These are phyloP conservation scores for Hystrix cristata DNA, from an alignment of 2,113 vertebrate species.

Conservation along the genomic window DNA sequence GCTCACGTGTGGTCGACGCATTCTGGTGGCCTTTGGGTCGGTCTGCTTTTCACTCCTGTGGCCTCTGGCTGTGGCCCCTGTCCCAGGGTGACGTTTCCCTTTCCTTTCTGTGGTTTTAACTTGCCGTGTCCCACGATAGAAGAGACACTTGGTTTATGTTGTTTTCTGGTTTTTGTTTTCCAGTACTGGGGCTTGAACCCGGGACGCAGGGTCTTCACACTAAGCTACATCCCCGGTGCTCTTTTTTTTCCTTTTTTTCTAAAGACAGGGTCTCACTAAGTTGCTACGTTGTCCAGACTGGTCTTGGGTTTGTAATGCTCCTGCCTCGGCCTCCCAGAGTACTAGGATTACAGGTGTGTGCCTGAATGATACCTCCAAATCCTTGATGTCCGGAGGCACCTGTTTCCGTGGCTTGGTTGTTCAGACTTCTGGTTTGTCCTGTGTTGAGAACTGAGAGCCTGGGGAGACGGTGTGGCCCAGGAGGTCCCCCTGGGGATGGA, in stretches of 20 bases:
- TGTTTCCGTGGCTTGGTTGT: rapidly evolving
- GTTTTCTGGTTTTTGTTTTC: not conserved
- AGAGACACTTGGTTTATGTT: not conserved
- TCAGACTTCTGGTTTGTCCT: not conserved
- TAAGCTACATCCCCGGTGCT: not conserved
- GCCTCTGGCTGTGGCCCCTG: not conserved
- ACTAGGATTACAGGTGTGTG: too few relatives aligned
- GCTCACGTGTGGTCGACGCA: not conserved
- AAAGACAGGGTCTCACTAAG: not conserved
- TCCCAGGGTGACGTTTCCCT: not conserved
- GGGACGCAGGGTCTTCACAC: not conserved
- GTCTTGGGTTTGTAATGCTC: not conserved
- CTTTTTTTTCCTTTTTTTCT: not conserved
- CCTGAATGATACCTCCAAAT: not conserved
- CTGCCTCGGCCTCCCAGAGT: not conserved
- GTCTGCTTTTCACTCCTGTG: not conserved
- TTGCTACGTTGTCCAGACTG: not conserved
- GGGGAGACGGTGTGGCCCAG: not conserved
- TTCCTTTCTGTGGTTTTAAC: not conserved
- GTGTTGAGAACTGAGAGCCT: not conserved
- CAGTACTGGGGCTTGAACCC: not conserved
- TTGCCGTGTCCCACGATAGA: not conserved
- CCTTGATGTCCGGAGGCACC: not conserved
- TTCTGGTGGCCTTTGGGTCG: not conserved
- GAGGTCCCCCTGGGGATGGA: not conserved